phyloP scores from a whole-genome alignment of 2,797 vertebrate species.

The Coracias cyanogaster region DNA sequence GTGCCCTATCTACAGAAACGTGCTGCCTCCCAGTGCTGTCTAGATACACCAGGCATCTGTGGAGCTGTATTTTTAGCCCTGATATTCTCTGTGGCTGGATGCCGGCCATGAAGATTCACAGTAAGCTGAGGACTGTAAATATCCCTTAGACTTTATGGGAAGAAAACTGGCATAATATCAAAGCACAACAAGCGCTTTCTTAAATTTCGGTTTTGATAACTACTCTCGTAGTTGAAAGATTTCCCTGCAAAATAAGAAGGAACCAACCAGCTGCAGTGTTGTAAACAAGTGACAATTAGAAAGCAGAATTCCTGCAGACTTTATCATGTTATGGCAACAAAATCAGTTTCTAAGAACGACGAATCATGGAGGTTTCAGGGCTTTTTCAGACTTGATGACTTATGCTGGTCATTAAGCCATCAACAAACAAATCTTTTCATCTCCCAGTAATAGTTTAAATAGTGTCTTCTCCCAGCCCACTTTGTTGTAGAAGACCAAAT shows the following conservation, averaged over 20 bases:
- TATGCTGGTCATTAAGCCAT: slow-evolving; percentile 57
- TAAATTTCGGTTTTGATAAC: slow-evolving; percentile 65
- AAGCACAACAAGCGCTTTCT: slow-evolving; percentile 50
- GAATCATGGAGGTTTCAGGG: slow-evolving; percentile 55
- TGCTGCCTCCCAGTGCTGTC: slow-evolving; percentile 67
- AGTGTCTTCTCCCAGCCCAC: slow-evolving; percentile 19
- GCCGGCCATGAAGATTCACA: slow-evolving; percentile 60
- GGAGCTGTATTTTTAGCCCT: slow-evolving; percentile 44
- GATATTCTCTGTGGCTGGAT: slow-evolving; percentile 41
- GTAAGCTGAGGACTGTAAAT: slow-evolving; percentile 62
- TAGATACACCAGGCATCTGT: neutral
- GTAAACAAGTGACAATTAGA: slow-evolving; percentile 68
- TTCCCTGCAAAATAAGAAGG: slow-evolving; percentile 44
- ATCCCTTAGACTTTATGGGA: slow-evolving; percentile 41
- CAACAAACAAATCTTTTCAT: slow-evolving; percentile 53
- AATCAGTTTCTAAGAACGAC: slow-evolving; percentile 53
- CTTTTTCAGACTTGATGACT: slow-evolving; percentile 62
- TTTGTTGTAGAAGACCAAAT: slow-evolving; percentile 20
- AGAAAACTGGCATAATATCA: slow-evolving; percentile 63
- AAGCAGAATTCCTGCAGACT: slow-evolving; percentile 52
- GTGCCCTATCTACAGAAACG: slow-evolving; percentile 17
- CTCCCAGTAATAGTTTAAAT: slow-evolving; percentile 55
- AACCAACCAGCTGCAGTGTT: slow-evolving; percentile 50
- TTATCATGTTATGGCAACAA: slow-evolving; percentile 68
- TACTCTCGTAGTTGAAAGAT: slow-evolving; percentile 48